A percentile compares a stretch with the other conserved stretches of the same genome.
phyloP scores from a whole-genome alignment of 2,888 invertebrate genomes.

The Linnaemya vulpina region DNA sequence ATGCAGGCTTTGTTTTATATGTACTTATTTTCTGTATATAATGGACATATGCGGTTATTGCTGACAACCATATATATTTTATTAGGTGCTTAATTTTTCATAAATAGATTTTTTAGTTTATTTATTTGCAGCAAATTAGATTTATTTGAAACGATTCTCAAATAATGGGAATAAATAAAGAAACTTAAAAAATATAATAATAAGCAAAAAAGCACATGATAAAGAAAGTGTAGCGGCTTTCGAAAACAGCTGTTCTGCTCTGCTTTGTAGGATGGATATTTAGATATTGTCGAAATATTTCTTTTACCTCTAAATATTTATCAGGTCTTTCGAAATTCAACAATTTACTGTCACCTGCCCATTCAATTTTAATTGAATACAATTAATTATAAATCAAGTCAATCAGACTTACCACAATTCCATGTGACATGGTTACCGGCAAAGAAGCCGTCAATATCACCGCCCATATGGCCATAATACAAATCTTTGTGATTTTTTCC shows the following conservation, averaged over 20 bases:
- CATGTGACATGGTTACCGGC: slow-evolving; percentile 89
- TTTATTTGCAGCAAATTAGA: neutral
- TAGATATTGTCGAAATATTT: too few species aligned
- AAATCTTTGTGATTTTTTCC: slow-evolving; percentile 89
- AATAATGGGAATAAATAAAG: neutral
- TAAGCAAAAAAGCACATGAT: too few species aligned
- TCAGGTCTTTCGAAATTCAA: too few species aligned
- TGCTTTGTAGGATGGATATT: too few species aligned
- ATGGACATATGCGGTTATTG: neutral
- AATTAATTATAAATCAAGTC: neutral
- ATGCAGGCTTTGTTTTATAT: too few species aligned
- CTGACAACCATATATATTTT: neutral
- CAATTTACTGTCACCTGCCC: too few species aligned
- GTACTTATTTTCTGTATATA: neutral
- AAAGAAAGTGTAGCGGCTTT: too few species aligned
- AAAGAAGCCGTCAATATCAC: slow-evolving; percentile 89
- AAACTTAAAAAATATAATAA: too few species aligned
- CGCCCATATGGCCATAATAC: slow-evolving; percentile 91
- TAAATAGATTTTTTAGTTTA: neutral
- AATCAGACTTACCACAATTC: slow-evolving; percentile 85
- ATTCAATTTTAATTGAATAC: too few species aligned
- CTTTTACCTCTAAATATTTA: too few species aligned
- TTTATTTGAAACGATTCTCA: neutral
- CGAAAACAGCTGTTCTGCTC: too few species aligned
- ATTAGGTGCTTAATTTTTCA: slow-evolving; percentile 9